Base-by-base conservation (phyloP, 2,888 invertebrate species). In the Oasisia sp. region DNA sequence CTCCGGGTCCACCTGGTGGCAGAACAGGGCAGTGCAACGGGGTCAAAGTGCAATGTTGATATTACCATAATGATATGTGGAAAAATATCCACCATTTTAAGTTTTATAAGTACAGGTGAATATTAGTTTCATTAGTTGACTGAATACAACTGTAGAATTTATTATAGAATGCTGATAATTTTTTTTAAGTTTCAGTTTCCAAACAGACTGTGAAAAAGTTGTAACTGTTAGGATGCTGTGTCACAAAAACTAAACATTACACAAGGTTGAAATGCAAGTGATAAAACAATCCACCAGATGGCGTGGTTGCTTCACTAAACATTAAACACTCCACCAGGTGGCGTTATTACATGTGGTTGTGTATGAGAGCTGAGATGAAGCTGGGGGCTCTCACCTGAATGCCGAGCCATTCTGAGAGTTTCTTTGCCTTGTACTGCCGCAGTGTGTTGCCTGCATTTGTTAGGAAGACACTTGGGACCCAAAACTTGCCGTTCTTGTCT, bases 371-470 rank as follows among this genome's bases (percentile, higher is more conserved):
- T 74, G 27, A 27, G 27, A 27, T 32, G 32, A 90, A 32, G 32
- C 7, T 7, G 27, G 32, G 27, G 1, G 90, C 27, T 92, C 94
- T 94, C 94, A 97, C 97, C 95, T 97, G 96, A 32, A 97, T 96
- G 56, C 97, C 97, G 32, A 97, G 97, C 97, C 97, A 97, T 92
- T 97, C 96, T 0, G 97, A 97, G 14, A 97, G 96, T 93, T 97
- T 97, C 50, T 96, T 95, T 0, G 97, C 97, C 95, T 97, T 97
- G 92, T 97, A 96, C 93, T 97, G 96, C 91, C 97, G 96, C 92
- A 97, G 95, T 8, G 97, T 96, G 95, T 97, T 97, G 11, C 97
- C 97, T 91, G 97, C 97, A 96, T 97, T 97, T 0, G 97, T 97
- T 32, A 97, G 97, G 95, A 97, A 97, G 19, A 97, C 97, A 0